Evolutionary conservation across 2,888 invertebrate species (phyloP), one percentile per base, ranked within the genome.

Genomic region (Lepidonotus clava): DNA sequence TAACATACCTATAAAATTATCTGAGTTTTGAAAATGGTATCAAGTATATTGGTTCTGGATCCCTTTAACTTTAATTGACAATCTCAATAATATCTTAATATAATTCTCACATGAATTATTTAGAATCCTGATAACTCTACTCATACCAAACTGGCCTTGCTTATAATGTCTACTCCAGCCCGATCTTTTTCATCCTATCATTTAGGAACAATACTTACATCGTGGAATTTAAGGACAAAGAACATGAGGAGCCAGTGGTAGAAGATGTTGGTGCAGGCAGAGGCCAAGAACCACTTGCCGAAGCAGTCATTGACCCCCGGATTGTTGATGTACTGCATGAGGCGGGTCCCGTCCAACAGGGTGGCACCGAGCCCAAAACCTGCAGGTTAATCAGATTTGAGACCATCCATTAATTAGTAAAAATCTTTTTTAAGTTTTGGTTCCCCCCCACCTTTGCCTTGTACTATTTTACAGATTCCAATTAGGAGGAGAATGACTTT

Each of bases 361-460:
- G 41, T 46, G 8, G 80, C 51, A 41, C 80, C 80, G 8, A 80
- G 28, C 14, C 80, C 80, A 46, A 80, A 80, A 41, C 80, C 80
- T 80, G 14, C 2, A 46, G 28, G 4, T 8, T 6, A n/a, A 66
- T n/a, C 28, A 66, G 28, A 11, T 8, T 66, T 11, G 6, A 66
- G n/a, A 18, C 18, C 46, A 18, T 18, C 46, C 8, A 46, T 46
- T 8, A 11, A 11, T 18, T 11, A 18, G 46, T 46, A 18, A 46
- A 46, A 8, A 46, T 46, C 18, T 46, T 46, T 8, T 8, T 46
- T 18, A 46, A 8, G 18, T 8, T 46, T 8, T 46, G 46, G 46
- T 8, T 46, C 46, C 8, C 46, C 8, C 8, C 8, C 8, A 46
- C 18, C 8, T 46, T 18, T 8, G 46, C 46, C 18, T 46, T 46